A percentile compares a stretch with the other conserved stretches of the same genome.
phyloP scores from a whole-genome alignment of 2,797 vertebrate genomes.

The Chromobotia macracanthus region DNA sequence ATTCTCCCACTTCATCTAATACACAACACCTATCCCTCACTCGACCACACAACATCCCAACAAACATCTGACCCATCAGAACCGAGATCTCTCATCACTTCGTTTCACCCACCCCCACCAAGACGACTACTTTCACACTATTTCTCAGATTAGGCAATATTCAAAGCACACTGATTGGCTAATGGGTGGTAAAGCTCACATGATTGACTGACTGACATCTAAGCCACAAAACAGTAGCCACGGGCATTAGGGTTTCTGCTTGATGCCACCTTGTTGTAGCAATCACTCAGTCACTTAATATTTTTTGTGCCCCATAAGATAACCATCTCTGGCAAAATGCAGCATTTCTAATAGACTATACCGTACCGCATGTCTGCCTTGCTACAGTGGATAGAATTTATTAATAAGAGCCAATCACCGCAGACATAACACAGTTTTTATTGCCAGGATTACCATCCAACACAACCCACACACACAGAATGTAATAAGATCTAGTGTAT shows the following conservation, averaged over 20 bases:
- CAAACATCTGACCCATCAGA: not conserved
- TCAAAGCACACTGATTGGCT: slow-evolving; percentile 26
- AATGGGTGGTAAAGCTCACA: slow-evolving; percentile 32
- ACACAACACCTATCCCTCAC: slow-evolving; percentile 16
- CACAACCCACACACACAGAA: slow-evolving; percentile 24
- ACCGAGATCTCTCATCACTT: not conserved
- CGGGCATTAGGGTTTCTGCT: slow-evolving; percentile 26
- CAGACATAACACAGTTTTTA: slow-evolving; percentile 36
- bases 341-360: not conserved
- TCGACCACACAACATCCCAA: not conserved
- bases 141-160: slow-evolving; percentile 1
- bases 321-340: not conserved
- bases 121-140: not conserved
- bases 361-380: slow-evolving; percentile 18
- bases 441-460: slow-evolving; percentile 33
- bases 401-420: slow-evolving; percentile 33
- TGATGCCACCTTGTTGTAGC: slow-evolving; percentile 16
- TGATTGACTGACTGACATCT: slow-evolving; percentile 37
- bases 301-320: slow-evolving; percentile 1
- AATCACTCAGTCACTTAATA: slow-evolving; percentile 17
- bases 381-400: not conserved
- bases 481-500: slow-evolving; percentile 42
- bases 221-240: not conserved
- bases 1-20: not conserved
- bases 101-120: not conserved